Evolutionary conservation across 2,888 invertebrate species (phyloP).

Genomic region (Ophraella communa): DNA sequence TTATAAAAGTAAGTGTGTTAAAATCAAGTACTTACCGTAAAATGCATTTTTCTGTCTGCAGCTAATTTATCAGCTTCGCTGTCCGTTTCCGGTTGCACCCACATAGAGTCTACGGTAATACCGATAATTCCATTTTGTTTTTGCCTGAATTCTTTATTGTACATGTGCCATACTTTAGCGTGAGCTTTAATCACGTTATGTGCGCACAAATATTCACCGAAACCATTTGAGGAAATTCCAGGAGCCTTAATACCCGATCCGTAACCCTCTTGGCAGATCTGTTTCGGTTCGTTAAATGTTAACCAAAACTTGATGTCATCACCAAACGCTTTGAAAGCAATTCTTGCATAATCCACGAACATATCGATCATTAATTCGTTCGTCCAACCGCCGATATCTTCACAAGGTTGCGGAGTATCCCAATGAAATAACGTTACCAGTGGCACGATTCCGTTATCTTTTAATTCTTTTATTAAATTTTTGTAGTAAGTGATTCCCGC

Average conservation of each 20-base stretch:
- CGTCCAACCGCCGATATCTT: slow-evolving; percentile 43
- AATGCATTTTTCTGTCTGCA: slow-evolving; percentile 58
- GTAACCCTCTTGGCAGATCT: slow-evolving; percentile 53
- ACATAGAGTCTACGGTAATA: slow-evolving; percentile 61
- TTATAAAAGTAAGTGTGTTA: no score
- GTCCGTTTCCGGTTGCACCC: slow-evolving; percentile 67
- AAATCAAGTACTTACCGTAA: slow-evolving; percentile 43
- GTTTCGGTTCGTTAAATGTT: slow-evolving; percentile 64
- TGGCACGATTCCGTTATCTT: slow-evolving; percentile 64
- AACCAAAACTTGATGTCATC: slow-evolving; percentile 61
- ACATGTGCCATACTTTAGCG: slow-evolving; percentile 67
- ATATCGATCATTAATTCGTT: slow-evolving; percentile 40
- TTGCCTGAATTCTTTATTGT: slow-evolving; percentile 64
- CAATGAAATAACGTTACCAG: slow-evolving; percentile 63
- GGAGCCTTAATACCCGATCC: slow-evolving; percentile 59
- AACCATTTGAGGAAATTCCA: slow-evolving; percentile 60
- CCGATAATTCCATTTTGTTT: slow-evolving; percentile 57
- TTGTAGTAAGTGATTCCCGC: slow-evolving; percentile 66
- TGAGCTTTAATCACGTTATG: slow-evolving; percentile 71
- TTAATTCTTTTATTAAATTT: slow-evolving; percentile 53
- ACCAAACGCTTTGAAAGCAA: slow-evolving; percentile 57
- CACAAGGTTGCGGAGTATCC: slow-evolving; percentile 64
- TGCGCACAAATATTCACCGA: slow-evolving; percentile 67
- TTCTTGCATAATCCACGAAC: slow-evolving; percentile 68
- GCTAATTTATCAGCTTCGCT: slow-evolving; percentile 64